phyloP scores from a whole-genome alignment of 92 coral and sea anemone species.

The Scolanthus callimorphus region DNA sequence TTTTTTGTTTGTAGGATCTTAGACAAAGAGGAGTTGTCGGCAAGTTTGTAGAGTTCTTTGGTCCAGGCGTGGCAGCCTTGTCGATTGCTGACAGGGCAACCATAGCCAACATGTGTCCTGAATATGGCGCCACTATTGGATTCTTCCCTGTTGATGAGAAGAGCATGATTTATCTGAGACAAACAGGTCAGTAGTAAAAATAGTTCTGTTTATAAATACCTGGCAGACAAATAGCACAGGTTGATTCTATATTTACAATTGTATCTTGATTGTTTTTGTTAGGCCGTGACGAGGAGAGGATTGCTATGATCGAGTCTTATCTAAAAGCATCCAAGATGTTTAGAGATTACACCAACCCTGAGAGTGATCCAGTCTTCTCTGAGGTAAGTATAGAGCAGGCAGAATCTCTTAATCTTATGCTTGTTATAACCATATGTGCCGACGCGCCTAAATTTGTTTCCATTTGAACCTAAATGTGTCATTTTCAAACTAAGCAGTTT shows the following conservation, averaged over 20 bases:
- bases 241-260: too few relatives aligned
- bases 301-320: slow-evolving; percentile 74
- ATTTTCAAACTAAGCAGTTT: too few relatives aligned
- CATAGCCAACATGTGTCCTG: slow-evolving; percentile 98
- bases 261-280: too few relatives aligned
- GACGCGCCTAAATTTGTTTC: too few relatives aligned
- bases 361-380: slow-evolving; percentile 86
- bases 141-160: slow-evolving; percentile 93
- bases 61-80: slow-evolving; percentile 87
- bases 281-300: slow-evolving; percentile 79
- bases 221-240: too few relatives aligned
- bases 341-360: slow-evolving; percentile 74
- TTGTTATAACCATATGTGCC: too few relatives aligned
- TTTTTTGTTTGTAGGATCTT: slow-evolving; percentile 55
- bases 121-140: slow-evolving; percentile 97
- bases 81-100: slow-evolving; percentile 99
- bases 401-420: too few relatives aligned
- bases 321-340: slow-evolving; percentile 83
- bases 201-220: too few relatives aligned
- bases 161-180: slow-evolving; percentile 80
- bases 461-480: too few relatives aligned
- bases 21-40: slow-evolving; percentile 96
- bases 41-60: slow-evolving; percentile 99
- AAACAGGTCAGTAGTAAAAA: too few relatives aligned
- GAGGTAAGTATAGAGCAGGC: slow-evolving; percentile 83